Evolutionary conservation across 2,888 invertebrate genomes (phyloP).

Genomic region (Epirrita christyi): DNA sequence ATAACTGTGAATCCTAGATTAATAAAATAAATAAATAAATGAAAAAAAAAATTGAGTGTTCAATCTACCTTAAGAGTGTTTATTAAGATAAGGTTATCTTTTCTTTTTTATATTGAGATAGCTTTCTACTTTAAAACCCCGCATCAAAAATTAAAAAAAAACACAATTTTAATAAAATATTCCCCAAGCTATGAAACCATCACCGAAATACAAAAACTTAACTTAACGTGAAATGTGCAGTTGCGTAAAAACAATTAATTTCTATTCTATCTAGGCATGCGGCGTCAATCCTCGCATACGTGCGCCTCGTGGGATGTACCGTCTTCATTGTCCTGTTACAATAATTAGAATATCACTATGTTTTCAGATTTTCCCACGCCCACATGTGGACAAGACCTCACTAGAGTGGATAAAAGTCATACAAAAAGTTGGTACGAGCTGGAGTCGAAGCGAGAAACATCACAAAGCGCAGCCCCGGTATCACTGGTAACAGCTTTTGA

Average conservation of each 20-base stretch:
- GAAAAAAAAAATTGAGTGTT: too few species aligned
- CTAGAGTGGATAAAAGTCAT: background rate
- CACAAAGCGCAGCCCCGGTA: too few species aligned
- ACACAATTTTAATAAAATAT: background rate
- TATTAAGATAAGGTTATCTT: too few species aligned
- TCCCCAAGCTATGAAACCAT: slow-evolving; percentile 5
- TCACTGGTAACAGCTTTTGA: too few species aligned
- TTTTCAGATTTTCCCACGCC: slow-evolving; percentile 10
- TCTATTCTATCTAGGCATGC: slow-evolving; percentile 41
- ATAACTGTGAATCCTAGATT: too few species aligned
- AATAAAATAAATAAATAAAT: too few species aligned
- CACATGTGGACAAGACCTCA: background rate
- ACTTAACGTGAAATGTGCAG: slow-evolving; percentile 5
- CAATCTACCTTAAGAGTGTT: too few species aligned
- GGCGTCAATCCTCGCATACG: slow-evolving; percentile 50
- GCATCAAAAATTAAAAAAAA: background rate
- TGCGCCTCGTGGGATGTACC: slow-evolving; percentile 38
- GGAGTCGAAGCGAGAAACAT: background rate
- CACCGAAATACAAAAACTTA: slow-evolving; percentile 31
- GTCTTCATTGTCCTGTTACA: slow-evolving; percentile 49
- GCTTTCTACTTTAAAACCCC: background rate
- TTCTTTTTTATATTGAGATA: too few species aligned
- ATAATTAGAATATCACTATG: slow-evolving; percentile 11
- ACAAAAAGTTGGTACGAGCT: background rate
- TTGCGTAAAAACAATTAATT: slow-evolving; percentile 5